These are phyloP conservation scores for Picathartes gymnocephalus DNA, from an alignment of 2,113 vertebrate genomes.

Conservation along the genomic window DNA sequence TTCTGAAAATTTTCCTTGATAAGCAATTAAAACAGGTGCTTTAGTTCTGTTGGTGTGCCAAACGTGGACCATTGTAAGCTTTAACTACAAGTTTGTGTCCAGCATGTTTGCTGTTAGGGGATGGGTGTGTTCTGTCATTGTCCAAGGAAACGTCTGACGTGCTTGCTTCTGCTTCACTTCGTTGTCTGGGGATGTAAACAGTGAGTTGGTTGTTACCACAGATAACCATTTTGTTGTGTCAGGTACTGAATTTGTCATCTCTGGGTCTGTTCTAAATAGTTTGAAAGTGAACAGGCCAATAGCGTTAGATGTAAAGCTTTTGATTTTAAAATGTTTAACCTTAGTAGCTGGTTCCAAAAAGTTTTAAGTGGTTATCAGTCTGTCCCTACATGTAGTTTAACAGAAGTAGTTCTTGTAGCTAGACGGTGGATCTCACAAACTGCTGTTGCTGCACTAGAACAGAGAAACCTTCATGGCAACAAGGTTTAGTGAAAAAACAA, in stretches of 20 bases:
- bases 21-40: conserved; percentile 46
- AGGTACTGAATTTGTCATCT: neutral
- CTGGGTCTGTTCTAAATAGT: neutral
- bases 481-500: conserved; percentile 44
- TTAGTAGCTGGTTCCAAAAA: neutral
- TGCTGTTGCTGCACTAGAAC: conserved; percentile 45
- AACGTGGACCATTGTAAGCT: conserved; percentile 55
- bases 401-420: neutral
- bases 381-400: neutral
- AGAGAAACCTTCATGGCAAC: neutral
- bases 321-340: neutral
- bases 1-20: neutral
- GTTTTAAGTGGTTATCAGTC: neutral
- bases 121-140: neutral
- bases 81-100: conserved; percentile 1
- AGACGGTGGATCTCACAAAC: conserved; percentile 4
- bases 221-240: neutral
- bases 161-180: conserved; percentile 12
- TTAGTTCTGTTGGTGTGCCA: conserved; percentile 68
- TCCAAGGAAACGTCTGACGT: neutral
- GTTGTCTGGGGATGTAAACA: neutral
- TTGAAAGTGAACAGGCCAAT: neutral
- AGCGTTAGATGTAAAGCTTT: neutral
- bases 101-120: neutral
- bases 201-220: neutral